A percentile compares a stretch with the other conserved stretches of the same genome.
phyloP scores from a whole-genome alignment of 2,797 vertebrate species.

The Emydoidea blandingii region DNA sequence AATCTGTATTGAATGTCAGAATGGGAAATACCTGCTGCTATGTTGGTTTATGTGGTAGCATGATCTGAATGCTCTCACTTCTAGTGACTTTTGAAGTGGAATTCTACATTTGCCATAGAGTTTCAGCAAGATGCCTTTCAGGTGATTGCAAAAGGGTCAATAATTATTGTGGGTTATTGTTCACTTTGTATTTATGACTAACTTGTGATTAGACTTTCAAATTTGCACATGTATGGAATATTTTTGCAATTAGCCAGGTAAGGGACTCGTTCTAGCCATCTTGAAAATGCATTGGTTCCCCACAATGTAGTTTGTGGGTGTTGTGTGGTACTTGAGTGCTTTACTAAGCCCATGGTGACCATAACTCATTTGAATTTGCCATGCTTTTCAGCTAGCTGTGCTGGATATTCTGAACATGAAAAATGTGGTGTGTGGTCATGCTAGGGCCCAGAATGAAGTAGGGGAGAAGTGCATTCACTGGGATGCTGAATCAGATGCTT shows the following conservation, averaged over 20 bases:
- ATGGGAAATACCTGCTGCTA: neutral
- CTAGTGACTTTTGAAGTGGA: neutral
- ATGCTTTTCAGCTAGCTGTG: neutral
- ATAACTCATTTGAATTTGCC: neutral
- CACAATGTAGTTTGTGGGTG: neutral
- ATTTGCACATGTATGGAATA: neutral
- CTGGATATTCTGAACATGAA: neutral
- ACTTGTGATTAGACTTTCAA: neutral
- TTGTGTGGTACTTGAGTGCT: neutral
- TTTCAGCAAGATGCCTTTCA: neutral
- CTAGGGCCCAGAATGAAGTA: fast-evolving
- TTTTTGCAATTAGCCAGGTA: neutral
- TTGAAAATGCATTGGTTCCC: neutral
- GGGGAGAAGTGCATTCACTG: neutral
- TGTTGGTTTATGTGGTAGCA: neutral
- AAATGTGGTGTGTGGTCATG: neutral
- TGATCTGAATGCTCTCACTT: neutral
- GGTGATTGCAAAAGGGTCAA: neutral
- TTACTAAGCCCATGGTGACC: neutral
- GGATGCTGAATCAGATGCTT: neutral
- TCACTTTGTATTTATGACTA: neutral
- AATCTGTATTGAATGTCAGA: neutral
- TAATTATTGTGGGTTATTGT: neutral
- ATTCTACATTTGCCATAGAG: neutral
- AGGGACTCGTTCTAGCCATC: neutral